phyloP scores from a whole-genome alignment of 2,797 vertebrate species.

The Astyanax mexicanus region DNA sequence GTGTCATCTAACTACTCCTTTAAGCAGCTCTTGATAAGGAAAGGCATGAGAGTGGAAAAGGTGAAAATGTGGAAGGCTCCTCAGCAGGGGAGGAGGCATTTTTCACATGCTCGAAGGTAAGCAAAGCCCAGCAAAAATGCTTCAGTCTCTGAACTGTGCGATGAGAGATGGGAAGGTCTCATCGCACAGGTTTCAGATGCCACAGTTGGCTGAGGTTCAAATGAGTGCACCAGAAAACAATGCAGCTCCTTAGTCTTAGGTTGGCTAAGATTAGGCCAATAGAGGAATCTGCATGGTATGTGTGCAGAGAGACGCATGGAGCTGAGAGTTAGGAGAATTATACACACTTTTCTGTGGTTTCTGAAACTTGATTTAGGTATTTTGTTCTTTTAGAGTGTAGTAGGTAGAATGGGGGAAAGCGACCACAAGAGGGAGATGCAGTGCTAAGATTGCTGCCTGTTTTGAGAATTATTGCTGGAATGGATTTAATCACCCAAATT shows the following conservation, averaged over 20 bases:
- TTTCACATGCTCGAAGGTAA: conserved; percentile 12
- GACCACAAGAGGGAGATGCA: conserved; percentile 29
- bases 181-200: background rate
- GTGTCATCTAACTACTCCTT: background rate
- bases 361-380: background rate
- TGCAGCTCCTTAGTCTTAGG: background rate
- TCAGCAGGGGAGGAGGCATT: background rate
- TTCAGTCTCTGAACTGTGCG: background rate
- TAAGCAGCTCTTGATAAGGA: background rate
- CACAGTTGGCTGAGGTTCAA: background rate
- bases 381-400: background rate
- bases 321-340: background rate
- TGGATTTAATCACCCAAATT: no score
- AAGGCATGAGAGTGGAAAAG: background rate
- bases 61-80: background rate
- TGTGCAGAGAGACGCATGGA: background rate
- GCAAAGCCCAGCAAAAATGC: background rate
- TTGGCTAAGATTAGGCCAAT: no score
- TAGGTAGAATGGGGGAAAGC: background rate
- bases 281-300: background rate
- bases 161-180: conserved; percentile 11
- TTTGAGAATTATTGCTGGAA: no score
- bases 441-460: background rate
- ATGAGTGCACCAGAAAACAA: background rate
- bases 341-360: background rate